Percentiles rank a stretch among this genome's conserved stretches.
phyloP scores from a whole-genome alignment of 1,140 invertebrate species.

The Zaprionus africanus region DNA sequence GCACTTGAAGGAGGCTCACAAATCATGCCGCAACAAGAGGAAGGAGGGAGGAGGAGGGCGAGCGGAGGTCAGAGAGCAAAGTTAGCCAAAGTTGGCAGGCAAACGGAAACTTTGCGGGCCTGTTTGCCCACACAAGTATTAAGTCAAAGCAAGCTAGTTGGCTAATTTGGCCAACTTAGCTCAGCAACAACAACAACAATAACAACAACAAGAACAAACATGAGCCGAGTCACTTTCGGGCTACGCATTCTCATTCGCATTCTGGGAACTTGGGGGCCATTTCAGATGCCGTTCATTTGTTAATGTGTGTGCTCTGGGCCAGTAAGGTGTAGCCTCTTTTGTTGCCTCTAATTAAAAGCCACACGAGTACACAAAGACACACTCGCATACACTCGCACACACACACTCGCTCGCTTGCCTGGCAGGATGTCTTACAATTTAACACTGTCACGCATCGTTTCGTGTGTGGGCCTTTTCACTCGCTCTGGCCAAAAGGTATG shows the following conservation, averaged over 20 bases:
- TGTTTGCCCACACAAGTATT: slow-evolving; percentile 51
- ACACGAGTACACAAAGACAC: slow-evolving; percentile 41
- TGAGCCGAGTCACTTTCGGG: slow-evolving; percentile 9
- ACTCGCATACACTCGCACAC: slow-evolving; percentile 37
- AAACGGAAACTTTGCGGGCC: slow-evolving; percentile 49
- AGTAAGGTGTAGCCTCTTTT: slow-evolving; percentile 51
- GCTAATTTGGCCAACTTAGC: slow-evolving; percentile 62
- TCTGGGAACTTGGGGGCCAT: slow-evolving; percentile 45
- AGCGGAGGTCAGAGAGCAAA: slow-evolving; percentile 38
- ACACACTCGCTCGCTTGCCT: slow-evolving; percentile 25
- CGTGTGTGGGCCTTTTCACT: slow-evolving; percentile 56
- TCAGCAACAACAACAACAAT: not conserved
- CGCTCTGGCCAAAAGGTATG: slow-evolving; percentile 52
- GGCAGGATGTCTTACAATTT: slow-evolving; percentile 56
- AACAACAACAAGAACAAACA: slow-evolving; percentile 2
- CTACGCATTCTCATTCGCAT: not conserved
- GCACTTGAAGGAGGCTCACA: slow-evolving; percentile 12
- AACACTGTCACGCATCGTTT: slow-evolving; percentile 80
- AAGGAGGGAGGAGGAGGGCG: too few species aligned
- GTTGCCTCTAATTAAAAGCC: slow-evolving; percentile 77
- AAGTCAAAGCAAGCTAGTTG: slow-evolving; percentile 37
- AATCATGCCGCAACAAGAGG: slow-evolving; percentile 12
- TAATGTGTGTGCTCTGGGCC: slow-evolving; percentile 67
- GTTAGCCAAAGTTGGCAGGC: slow-evolving; percentile 24
- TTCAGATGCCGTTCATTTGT: slow-evolving; percentile 73